Conservation (phyloP, 2,888 invertebrate genomes). For the Plusia festucae region DNA sequence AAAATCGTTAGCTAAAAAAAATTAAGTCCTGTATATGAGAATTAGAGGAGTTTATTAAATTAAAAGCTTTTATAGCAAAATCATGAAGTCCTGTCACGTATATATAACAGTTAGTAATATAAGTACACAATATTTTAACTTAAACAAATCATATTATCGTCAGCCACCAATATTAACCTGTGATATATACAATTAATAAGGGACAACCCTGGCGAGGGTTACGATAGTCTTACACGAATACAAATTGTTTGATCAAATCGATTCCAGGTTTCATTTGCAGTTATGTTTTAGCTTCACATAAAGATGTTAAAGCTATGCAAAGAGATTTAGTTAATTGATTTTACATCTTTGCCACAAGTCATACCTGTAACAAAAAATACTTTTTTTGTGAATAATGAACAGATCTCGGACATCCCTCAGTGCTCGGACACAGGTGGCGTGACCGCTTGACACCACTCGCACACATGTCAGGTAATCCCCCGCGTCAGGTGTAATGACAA, state of each 20-base stretch:
- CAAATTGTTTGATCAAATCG: conserved; percentile 44
- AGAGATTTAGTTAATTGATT: too few relatives aligned
- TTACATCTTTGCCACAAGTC: too few relatives aligned
- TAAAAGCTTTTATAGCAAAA: too few relatives aligned
- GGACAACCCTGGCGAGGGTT: conserved; percentile 41
- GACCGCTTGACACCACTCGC: background rate
- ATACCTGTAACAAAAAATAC: background rate
- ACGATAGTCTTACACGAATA: conserved; percentile 39
- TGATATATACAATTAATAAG: background rate
- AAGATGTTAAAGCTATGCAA: too few relatives aligned
- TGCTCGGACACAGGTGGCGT: conserved; percentile 9
- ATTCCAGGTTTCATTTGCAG: conserved; percentile 21
- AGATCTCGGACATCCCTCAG: background rate
- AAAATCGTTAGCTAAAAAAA: background rate
- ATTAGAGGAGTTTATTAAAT: too few relatives aligned
- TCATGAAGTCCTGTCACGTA: too few relatives aligned
- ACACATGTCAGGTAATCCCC: background rate
- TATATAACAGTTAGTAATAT: too few relatives aligned
- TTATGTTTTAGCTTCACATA: conserved; percentile 14
- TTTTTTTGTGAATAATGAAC: background rate
- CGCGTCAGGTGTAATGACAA: background rate
- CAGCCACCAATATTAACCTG: background rate
- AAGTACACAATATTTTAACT: too few relatives aligned
- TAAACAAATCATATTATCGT: too few relatives aligned
- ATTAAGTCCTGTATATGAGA: background rate